Evolutionary conservation across 2,888 invertebrate species (phyloP), one percentile per base, ranked within the genome.

Genomic region (Bellardia bayeri): DNA sequence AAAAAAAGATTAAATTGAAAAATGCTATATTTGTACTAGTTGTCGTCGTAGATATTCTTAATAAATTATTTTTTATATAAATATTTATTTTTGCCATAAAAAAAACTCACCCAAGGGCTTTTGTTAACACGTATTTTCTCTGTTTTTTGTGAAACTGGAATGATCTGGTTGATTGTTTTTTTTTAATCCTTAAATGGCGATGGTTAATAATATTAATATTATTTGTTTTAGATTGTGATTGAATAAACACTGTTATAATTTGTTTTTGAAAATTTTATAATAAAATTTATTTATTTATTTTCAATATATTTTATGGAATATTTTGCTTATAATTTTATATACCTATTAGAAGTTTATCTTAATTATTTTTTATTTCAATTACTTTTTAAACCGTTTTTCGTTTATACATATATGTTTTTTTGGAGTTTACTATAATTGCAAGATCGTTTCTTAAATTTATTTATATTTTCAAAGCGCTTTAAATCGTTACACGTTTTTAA

Each of bases 401-500:
- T 82, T 84, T 83, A 64, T 49, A 37, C 5, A 37, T 37, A 0
- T n/a, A n/a, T n/a, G n/a, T n/a, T 37, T 68, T 80, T 68, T 49
- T 8, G 8, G 4, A 56, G 45, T 63, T 61, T 64, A 51, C 1
- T 82, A 16, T 63, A 23, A 45, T 69, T 74, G 30, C 42, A 82
- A 79, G 85, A 87, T 87, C 87, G 87, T 87, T 87, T 85, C 63
- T 71, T 84, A 78, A 45, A 30, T 63, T 69, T 56, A 72, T 30
- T 5, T 54, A 76, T 61, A 1, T 68, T 69, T 63, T 42, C 58
- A 69, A 85, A 82, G 86, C 89, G 86, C 85, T 83, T 82, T 84
- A 54, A 82, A 80, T 85, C 87, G 85, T 85, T 69, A 89, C 89
- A 90, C 90, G 90, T 90, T 89, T 90, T 88, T 90, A 90, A 91